phyloP scores from a whole-genome alignment of 2,797 vertebrate species.

The Emydoidea blandingii region DNA sequence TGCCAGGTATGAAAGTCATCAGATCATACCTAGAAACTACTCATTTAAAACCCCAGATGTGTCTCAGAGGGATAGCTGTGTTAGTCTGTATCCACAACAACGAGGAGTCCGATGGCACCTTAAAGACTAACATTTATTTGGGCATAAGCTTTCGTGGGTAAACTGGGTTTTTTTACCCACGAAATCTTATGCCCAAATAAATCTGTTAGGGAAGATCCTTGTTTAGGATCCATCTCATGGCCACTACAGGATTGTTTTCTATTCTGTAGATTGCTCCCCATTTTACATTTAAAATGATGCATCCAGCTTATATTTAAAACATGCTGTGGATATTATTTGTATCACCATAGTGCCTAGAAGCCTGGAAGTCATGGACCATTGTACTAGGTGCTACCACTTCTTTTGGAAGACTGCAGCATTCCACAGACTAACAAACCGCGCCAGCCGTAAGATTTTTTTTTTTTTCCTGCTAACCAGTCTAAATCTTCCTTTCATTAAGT shows the following conservation, averaged over 20 bases:
- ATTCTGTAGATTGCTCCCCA: constrained; percentile 52
- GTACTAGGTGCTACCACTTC: constrained; percentile 13
- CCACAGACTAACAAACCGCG: constrained; percentile 57
- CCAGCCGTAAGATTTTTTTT: neutral
- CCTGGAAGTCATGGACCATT: neutral
- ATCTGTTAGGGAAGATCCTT: constrained; percentile 24
- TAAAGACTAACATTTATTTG: too few relatives aligned
- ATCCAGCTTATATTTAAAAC: constrained; percentile 32
- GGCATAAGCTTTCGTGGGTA: too few relatives aligned
- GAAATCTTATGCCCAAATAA: neutral
- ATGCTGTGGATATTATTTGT: constrained; percentile 29
- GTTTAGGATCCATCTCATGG: neutral
- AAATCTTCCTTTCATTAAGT: constrained; percentile 31
- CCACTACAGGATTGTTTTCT: neutral
- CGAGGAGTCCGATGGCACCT: too few relatives aligned
- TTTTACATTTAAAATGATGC: constrained; percentile 58
- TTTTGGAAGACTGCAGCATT: constrained; percentile 25
- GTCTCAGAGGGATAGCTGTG: too few relatives aligned
- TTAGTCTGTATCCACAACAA: too few relatives aligned
- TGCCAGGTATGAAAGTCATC: too few relatives aligned
- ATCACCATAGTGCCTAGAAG: too few relatives aligned
- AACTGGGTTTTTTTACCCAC: neutral
- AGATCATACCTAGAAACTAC: too few relatives aligned
- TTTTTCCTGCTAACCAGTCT: constrained; percentile 31
- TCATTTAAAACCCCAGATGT: too few relatives aligned